Percentiles rank a stretch among this genome's conserved stretches.
phyloP scores from a whole-genome alignment of 2,797 vertebrate genomes.

The Sebastes vulpes region DNA sequence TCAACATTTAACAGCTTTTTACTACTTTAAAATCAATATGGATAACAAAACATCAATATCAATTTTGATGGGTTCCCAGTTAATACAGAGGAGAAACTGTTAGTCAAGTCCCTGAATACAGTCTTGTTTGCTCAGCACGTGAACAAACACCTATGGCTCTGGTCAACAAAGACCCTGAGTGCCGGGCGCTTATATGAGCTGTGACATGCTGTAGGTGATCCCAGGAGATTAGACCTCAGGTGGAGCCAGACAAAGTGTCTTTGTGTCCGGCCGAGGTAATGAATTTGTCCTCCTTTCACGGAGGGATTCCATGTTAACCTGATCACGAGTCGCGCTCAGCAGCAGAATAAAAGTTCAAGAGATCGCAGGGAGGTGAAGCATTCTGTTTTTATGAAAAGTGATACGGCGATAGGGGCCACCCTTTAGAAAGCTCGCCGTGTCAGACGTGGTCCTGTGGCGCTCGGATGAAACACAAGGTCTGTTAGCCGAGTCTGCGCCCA shows the following conservation, averaged over 20 bases:
- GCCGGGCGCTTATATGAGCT: background rate
- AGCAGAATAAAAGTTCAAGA: slow-evolving; percentile 73
- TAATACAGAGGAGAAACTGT: background rate
- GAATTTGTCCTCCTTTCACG: slow-evolving; percentile 63
- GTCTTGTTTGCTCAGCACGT: slow-evolving; percentile 21
- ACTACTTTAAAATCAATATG: background rate
- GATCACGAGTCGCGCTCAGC: slow-evolving; percentile 52
- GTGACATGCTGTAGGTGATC: slow-evolving; percentile 34
- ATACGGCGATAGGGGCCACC: slow-evolving; percentile 53
- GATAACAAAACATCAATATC: background rate
- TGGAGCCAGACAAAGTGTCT: slow-evolving; percentile 42
- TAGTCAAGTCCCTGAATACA: slow-evolving; percentile 10
- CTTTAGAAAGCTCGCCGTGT: slow-evolving; percentile 52
- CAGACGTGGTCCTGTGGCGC: slow-evolving; percentile 41
- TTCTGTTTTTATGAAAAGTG: slow-evolving; percentile 79
- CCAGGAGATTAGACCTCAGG: slow-evolving; percentile 47
- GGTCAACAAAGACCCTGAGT: slow-evolving; percentile 25
- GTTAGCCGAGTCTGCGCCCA: slow-evolving; percentile 28
- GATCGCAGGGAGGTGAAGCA: slow-evolving; percentile 82
- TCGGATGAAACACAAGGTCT: slow-evolving; percentile 42
- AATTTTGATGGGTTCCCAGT: background rate
- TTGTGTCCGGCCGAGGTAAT: slow-evolving; percentile 54
- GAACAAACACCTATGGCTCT: slow-evolving; percentile 24
- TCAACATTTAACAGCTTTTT: background rate
- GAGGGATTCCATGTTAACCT: slow-evolving; percentile 55